Evolutionary conservation across 2,888 invertebrate species (phyloP), one percentile per base, ranked within the genome.

Genomic region (Drosophila anceps): DNA sequence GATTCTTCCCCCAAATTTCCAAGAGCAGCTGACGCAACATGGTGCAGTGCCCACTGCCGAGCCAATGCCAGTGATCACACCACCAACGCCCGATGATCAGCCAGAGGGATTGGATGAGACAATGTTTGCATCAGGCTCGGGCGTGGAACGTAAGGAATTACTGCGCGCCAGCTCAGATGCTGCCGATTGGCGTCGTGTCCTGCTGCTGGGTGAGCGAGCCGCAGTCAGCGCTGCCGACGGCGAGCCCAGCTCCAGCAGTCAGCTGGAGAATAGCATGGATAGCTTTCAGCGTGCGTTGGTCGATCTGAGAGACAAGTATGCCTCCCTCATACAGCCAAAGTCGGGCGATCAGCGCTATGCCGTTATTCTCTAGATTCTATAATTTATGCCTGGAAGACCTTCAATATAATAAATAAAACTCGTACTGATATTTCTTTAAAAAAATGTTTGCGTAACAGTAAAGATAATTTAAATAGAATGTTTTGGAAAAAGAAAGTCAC

Each of bases 231-330:
- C 46, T 0, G 66, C 44, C 62, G 35, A 44, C 31, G 9, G 44
- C 6, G 72, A 79, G 10, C 69, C 35, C 27, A 48, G 48, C 41
- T 64, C 59, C 53, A 31, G 73, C 46, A 79, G 67, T 13, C 81
- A 84, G 55, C 55, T 85, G 59, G 85, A 76, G 43, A 80, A 31
- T 61, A 85, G 80, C 79, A 77, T 90, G 87, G 90, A 91, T 31
- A 88, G 72, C 48, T 90, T 90, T 55, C 85, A 90, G 54, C 76
- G 78, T 0, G 89, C 90, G 0, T 51, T 90, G 39, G 76, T 78
- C 12, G 87, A 91, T 54, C 78, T 90, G 33, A 76, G 88, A 59
- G 84, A 91, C 18, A 91, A 84, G 46, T 90, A 88, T 64, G 79
- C 88, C 13, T 55, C 79, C 4, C 60, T 90, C 3, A 73, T 80